A percentile compares a stretch with the other conserved stretches of the same genome.
These are phyloP conservation scores for Ormyrus labotus DNA, from an alignment of 2,888 invertebrate genomes.

Conservation along the genomic window DNA sequence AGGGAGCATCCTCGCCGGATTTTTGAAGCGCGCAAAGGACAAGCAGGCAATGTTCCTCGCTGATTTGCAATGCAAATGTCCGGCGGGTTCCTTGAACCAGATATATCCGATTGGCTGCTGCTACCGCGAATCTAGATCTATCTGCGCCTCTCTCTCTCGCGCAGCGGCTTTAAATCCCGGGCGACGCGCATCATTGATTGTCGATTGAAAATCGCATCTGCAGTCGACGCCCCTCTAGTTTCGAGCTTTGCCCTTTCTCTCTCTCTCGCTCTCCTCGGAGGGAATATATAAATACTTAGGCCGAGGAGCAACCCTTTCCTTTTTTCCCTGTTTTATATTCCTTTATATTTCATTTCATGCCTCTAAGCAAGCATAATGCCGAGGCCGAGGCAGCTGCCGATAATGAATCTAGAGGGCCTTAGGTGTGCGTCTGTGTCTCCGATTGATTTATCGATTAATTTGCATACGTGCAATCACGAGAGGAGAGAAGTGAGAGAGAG, in stretches of 20 bases:
- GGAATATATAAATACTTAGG: conserved; percentile 14
- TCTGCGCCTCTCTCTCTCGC: conserved; percentile 62
- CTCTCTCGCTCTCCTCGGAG: conserved; percentile 10
- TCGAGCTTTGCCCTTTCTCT: conserved; percentile 29
- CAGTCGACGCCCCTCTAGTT: conserved; percentile 48
- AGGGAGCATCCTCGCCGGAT: conserved; percentile 21
- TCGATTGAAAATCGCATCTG: conserved; percentile 69
- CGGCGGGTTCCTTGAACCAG: conserved; percentile 75
- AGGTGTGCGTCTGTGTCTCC: conserved; percentile 52
- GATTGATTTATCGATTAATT: conserved; percentile 74
- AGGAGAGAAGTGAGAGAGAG: conserved; percentile 37
- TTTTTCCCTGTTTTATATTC: conserved; percentile 22
- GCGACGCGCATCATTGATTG: conserved; percentile 73
- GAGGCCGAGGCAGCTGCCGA: conserved; percentile 63
- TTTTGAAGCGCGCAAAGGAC: conserved; percentile 63
- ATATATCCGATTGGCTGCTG: conserved; percentile 72
- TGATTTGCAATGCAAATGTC: conserved; percentile 74
- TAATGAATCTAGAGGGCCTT: conserved; percentile 63
- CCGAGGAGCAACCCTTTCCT: conserved; percentile 15
- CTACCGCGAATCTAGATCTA: conserved; percentile 75
- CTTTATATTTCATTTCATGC: conserved; percentile 53
- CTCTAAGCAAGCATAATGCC: conserved; percentile 49
- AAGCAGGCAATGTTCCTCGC: conserved; percentile 60
- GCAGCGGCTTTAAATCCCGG: conserved; percentile 70
- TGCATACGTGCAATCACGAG: conserved; percentile 68